Conservation (phyloP, 2,797 vertebrate species). For the Mormyrops attenuatus region DNA sequence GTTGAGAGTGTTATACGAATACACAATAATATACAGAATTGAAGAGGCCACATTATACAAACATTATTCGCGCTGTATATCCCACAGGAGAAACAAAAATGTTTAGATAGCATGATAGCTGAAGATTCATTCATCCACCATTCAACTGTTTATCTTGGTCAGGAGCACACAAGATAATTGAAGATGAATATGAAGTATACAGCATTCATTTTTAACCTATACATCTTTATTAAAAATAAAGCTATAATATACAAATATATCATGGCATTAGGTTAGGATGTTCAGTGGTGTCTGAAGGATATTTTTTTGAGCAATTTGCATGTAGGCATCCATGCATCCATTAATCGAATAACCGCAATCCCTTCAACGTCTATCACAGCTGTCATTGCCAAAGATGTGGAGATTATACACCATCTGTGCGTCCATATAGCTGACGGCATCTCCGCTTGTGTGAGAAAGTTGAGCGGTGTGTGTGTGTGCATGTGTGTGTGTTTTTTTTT, state of each 20-base stretch:
- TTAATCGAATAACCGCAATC: slow-evolving; percentile 43
- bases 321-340: slow-evolving; percentile 40
- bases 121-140: background rate
- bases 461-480: slow-evolving; percentile 37
- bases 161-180: background rate
- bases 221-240: background rate
- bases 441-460: slow-evolving; percentile 36
- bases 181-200: background rate
- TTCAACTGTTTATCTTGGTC: background rate
- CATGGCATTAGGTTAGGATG: slow-evolving; percentile 17
- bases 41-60: background rate
- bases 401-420: slow-evolving; percentile 41
- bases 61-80: background rate
- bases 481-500: slow-evolving; percentile 24
- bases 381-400: slow-evolving; percentile 46
- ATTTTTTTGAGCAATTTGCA: background rate
- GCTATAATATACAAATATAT: background rate
- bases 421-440: slow-evolving; percentile 52
- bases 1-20: background rate
- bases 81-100: background rate
- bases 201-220: background rate
- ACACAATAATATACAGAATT: background rate
- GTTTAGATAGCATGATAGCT: background rate
- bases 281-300: slow-evolving; percentile 22
- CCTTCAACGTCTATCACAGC: slow-evolving; percentile 52